Evolutionary conservation across 2,888 invertebrate genomes (phyloP), one percentile per base, ranked within the genome.

Genomic region (Tetragonisca angustula): DNA sequence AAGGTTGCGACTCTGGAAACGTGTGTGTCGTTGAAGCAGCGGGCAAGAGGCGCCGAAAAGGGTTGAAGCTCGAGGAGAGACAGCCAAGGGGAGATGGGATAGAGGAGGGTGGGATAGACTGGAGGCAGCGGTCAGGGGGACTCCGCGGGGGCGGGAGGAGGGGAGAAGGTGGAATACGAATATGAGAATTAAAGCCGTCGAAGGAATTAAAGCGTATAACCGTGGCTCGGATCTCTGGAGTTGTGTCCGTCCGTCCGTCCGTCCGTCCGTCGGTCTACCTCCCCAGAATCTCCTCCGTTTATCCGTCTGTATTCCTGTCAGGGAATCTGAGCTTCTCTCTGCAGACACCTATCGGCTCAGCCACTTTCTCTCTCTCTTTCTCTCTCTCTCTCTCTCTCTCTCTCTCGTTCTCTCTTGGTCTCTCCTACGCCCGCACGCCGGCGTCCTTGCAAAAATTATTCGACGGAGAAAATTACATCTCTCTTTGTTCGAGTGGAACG

Each of bases 131-230:
- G 83, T 83, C 84, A 83, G 79, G 83, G 84, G 86, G 80, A 80
- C 81, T 80, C 76, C 87, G 79, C 79, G 90, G 84, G 90, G 85
- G 76, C 90, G 52, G 19, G 15, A 27, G 27, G 19, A 3, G 81
- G 90, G 83, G 90, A 86, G 84, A 90, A 87, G 79, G 91, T 89
- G 90, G 92, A 93, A 93, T 94, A 93, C 92, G 94, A 94, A 94
- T 94, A 94, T 92, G 94, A 93, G 94, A 94, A 94, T 94, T 94
- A 94, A 94, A 94, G 91, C 93, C 92, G 92, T 92, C 93, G 94
- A 94, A 94, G 94, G 94, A 94, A 94, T 93, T 94, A 94, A 94
- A 94, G 93, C 92, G 91, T 92, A 93, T 92, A 92, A 92, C 92
- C 88, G 88, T 91, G 90, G 89, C 89, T 91, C 85, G 88, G 90